A percentile compares a stretch with the other conserved stretches of the same genome.
phyloP scores from a whole-genome alignment of 92 coral and sea anemone genomes.

The Desmophyllum pertusum region DNA sequence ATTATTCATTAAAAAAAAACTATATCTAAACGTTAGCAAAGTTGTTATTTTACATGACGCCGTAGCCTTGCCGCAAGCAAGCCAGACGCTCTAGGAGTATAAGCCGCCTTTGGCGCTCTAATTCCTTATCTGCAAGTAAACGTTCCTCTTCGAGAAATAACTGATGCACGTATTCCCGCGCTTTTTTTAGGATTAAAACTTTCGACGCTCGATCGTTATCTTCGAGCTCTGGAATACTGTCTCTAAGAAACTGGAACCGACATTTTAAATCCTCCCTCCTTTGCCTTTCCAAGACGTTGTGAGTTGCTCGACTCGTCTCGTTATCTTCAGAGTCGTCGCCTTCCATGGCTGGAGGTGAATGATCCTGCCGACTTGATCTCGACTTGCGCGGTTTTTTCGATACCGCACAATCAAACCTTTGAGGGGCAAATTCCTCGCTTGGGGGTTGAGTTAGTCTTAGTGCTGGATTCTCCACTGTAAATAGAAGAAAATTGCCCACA shows the following conservation, averaged over 20 bases:
- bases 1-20: background rate
- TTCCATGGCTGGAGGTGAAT: constrained; percentile 65
- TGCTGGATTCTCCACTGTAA: constrained; percentile 65
- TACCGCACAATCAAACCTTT: constrained; percentile 55
- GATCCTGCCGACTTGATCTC: constrained; percentile 78
- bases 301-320: constrained; percentile 98
- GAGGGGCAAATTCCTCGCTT: constrained; percentile 75
- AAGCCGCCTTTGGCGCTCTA: constrained; percentile 89
- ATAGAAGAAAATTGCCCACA: background rate
- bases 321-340: constrained; percentile 97
- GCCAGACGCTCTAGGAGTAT: constrained; percentile 83
- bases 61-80: constrained; percentile 76
- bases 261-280: constrained; percentile 95
- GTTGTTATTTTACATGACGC: constrained; percentile 55
- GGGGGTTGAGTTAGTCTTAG: constrained; percentile 37
- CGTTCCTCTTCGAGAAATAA: constrained; percentile 85
- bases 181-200: constrained; percentile 93
- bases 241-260: constrained; percentile 90
- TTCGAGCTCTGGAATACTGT: constrained; percentile 93
- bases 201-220: constrained; percentile 98
- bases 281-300: constrained; percentile 92
- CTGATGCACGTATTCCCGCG: constrained; percentile 92
- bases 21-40: background rate
- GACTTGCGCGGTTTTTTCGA: constrained; percentile 82
- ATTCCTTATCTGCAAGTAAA: constrained; percentile 91